Evolutionary conservation across 2,888 invertebrate species (phyloP).

Genomic region (Disparrhopalites patrizii): DNA sequence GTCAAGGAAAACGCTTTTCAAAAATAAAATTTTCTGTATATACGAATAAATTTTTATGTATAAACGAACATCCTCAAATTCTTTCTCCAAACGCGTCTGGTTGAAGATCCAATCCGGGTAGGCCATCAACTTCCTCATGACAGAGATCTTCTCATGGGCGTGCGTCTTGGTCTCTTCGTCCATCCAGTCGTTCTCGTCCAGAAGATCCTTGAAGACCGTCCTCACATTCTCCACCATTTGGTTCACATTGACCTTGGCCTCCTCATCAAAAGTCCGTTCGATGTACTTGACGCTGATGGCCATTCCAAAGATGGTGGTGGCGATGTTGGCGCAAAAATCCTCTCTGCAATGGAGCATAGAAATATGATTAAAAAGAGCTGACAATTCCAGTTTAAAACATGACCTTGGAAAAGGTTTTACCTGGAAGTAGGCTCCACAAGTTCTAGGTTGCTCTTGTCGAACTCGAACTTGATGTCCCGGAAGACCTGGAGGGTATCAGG

Average conservation of each 20-base stretch:
- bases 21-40: too few relatives aligned
- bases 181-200: slow-evolving; percentile 73
- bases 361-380: not conserved
- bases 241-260: slow-evolving; percentile 49
- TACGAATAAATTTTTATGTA: too few relatives aligned
- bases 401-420: slow-evolving; percentile 7
- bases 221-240: slow-evolving; percentile 74
- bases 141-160: slow-evolving; percentile 64
- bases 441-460: slow-evolving; percentile 42
- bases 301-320: slow-evolving; percentile 40
- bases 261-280: slow-evolving; percentile 35
- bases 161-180: slow-evolving; percentile 64
- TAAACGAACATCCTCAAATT: slow-evolving; percentile 62
- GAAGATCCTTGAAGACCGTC: slow-evolving; percentile 66
- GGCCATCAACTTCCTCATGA: slow-evolving; percentile 72
- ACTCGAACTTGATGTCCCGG: slow-evolving; percentile 45
- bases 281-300: slow-evolving; percentile 44
- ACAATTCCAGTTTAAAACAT: not conserved
- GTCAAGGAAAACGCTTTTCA: too few relatives aligned
- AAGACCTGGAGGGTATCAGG: slow-evolving; percentile 41
- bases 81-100: slow-evolving; percentile 62
- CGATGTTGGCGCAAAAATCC: slow-evolving; percentile 33
- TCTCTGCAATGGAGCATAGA: slow-evolving; percentile 20
- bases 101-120: slow-evolving; percentile 76
- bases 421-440: slow-evolving; percentile 34